Base-by-base conservation (phyloP, 1,140 invertebrate genomes). In the Temnothorax curvispinosus region DNA sequence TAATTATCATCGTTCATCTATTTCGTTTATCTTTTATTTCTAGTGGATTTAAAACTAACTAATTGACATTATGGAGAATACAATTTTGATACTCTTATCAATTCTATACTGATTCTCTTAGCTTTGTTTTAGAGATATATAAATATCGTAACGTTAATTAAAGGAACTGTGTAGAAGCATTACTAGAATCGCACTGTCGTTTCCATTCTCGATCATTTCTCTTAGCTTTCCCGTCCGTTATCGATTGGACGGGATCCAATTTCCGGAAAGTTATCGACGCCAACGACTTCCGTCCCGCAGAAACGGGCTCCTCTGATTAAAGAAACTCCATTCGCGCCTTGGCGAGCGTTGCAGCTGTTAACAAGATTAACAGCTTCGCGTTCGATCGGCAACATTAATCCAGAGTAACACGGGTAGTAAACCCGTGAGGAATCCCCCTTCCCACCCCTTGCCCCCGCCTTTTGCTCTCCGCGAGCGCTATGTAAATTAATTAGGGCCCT, bases 401-500 rank as follows among this genome's bases (percentile, higher is more conserved):
- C 69, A 27, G 54, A 84, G 80, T 84, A 84, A 84, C 80, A 84
- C 69, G 41, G n/a, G 69, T 84, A 84, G 80, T 47, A 69, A 50
- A 69, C 64, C 74, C 52, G 76, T 41, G 47, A 47, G 38, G 76
- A 50, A 82, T 56, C 41, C 18, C 18, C n/a, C 18, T 38, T 35
- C 3, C 32, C 47, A 1, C 41, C 50, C 35, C 9, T n/a, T 27
- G 27, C 27, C 1, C 1, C 2, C 15, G n/a, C 11, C 47, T 6
- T 41, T 41, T 27, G 27, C 15, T 54, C 44, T 35, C 82, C 84
- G 86, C 89, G 87, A 32, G 38, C 88, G 86, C 93, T 94, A 94
- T 94, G 93, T 92, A 94, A 95, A 95, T 94, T 95, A 95, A 94
- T 95, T 95, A 94, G 94, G 80, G 91, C 89, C 90, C 90, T 90